Conservation (phyloP, 1,140 invertebrate species). For the Eciton burchellii region DNA sequence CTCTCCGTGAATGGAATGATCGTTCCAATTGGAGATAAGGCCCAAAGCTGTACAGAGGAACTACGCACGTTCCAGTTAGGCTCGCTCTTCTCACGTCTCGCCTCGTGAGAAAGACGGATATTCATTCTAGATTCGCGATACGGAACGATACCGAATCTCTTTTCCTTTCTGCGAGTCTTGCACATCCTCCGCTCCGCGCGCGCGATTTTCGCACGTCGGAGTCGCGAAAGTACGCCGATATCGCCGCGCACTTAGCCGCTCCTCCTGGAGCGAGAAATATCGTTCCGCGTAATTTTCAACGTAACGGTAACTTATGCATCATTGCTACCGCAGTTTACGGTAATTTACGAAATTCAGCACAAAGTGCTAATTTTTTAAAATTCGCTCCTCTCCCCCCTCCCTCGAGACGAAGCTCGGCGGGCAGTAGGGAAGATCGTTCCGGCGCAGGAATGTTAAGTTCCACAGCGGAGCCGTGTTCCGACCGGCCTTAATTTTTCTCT, state of each 20-base stretch:
- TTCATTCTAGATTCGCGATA: constrained; percentile 60
- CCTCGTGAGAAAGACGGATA: constrained; percentile 68
- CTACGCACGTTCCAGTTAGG: constrained; percentile 53
- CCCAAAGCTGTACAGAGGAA: not conserved
- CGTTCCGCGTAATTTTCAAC: too few species aligned
- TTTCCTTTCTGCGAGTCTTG: constrained; percentile 21
- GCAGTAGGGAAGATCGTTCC: not conserved
- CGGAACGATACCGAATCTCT: constrained; percentile 60
- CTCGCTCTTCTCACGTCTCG: constrained; percentile 65
- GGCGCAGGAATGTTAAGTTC: not conserved
- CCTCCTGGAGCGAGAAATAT: constrained; percentile 23
- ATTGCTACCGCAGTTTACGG: too few species aligned
- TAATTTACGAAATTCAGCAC: too few species aligned
- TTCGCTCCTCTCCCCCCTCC: too few species aligned
- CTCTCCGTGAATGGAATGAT: constrained; percentile 17
- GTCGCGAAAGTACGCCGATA: constrained; percentile 59
- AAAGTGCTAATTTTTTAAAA: too few species aligned
- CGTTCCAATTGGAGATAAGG: constrained; percentile 28
- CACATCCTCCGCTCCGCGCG: not conserved
- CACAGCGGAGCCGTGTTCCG: not conserved
- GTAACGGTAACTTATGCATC: too few species aligned
- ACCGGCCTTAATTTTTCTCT: constrained; percentile 29
- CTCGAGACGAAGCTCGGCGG: too few species aligned
- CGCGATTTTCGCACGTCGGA: constrained; percentile 28
- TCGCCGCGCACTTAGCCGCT: not conserved